phyloP scores from a whole-genome alignment of 2,888 invertebrate genomes.

The Drosophila planitibia region DNA sequence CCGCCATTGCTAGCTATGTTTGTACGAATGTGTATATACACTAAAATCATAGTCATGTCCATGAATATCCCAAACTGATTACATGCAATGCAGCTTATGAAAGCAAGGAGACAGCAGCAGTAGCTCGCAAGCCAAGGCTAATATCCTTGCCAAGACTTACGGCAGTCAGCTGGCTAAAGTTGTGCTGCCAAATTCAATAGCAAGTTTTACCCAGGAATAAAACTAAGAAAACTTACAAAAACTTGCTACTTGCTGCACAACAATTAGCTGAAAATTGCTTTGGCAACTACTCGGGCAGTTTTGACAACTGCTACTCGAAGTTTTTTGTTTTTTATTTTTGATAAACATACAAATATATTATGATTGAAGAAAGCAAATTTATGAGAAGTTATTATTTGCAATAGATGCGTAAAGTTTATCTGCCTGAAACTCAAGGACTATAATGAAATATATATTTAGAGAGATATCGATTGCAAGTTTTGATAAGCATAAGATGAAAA shows the following conservation, averaged over 20 bases:
- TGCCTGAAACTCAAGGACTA: neutral
- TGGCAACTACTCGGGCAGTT: neutral
- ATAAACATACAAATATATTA: neutral
- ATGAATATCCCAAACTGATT: conserved; percentile 79
- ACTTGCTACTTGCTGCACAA: conserved; percentile 14
- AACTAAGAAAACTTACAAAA: conserved; percentile 6
- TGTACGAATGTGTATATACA: conserved; percentile 33
- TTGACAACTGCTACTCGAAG: neutral
- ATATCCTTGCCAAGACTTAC: conserved; percentile 41
- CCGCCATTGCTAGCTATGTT: conserved; percentile 9
- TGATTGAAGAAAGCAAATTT: neutral
- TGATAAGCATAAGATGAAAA: neutral
- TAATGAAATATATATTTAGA: neutral
- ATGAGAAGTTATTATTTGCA: neutral
- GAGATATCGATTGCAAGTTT: neutral
- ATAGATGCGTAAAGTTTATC: neutral
- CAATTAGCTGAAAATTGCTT: conserved; percentile 21
- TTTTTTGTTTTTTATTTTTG: neutral
- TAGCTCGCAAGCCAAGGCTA: conserved; percentile 36
- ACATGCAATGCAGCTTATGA: conserved; percentile 75
- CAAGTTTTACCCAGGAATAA: conserved; percentile 24
- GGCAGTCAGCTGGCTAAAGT: neutral
- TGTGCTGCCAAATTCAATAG: conserved; percentile 23
- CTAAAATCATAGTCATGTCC: conserved; percentile 80
- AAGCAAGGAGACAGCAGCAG: conserved; percentile 57